phyloP scores from a whole-genome alignment of 2,797 vertebrate species.

The Distichodus sexfasciatus region DNA sequence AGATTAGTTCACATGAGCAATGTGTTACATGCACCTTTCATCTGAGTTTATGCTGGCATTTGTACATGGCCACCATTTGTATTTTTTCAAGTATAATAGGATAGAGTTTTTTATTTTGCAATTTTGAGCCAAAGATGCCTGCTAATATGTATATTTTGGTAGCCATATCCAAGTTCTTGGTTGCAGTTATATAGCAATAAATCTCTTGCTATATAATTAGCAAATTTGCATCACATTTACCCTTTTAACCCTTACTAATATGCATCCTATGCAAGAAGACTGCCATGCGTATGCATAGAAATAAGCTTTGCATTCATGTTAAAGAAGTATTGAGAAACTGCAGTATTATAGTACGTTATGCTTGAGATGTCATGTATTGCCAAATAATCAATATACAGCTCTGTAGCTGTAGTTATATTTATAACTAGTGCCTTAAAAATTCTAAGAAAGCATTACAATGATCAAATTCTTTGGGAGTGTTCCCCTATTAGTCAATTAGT shows the following conservation, averaged over 20 bases:
- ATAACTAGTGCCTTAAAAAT: slow-evolving; percentile 44
- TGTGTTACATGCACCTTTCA: slow-evolving; percentile 19
- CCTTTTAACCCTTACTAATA: slow-evolving; percentile 19
- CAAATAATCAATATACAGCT: slow-evolving; percentile 23
- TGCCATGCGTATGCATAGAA: slow-evolving; percentile 14
- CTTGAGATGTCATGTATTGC: slow-evolving; percentile 9
- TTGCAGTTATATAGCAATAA: slow-evolving; percentile 35
- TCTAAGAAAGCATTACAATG: slow-evolving; percentile 31
- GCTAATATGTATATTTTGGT: slow-evolving; percentile 40
- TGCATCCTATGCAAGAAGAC: slow-evolving; percentile 28
- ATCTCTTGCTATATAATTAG: slow-evolving; percentile 32
- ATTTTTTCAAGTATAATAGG: slow-evolving; percentile 10
- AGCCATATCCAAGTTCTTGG: slow-evolving; percentile 38
- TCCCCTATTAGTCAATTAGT: slow-evolving; percentile 4
- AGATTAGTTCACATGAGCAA: slow-evolving; percentile 12
- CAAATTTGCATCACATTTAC: slow-evolving; percentile 19
- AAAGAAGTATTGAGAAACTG: slow-evolving; percentile 1
- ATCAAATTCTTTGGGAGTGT: slow-evolving; percentile 7
- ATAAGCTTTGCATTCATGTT: slow-evolving; percentile 9
- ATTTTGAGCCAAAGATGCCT: slow-evolving; percentile 52
- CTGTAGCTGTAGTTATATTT: slow-evolving; percentile 15
- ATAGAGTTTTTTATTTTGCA: slow-evolving; percentile 19
- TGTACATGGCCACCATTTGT: slow-evolving; percentile 4
- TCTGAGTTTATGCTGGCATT: slow-evolving; percentile 16
- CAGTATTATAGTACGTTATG: slow-evolving; percentile 35